phyloP scores from a whole-genome alignment of 2,797 vertebrate genomes.

The Oreochromis mossambicus region DNA sequence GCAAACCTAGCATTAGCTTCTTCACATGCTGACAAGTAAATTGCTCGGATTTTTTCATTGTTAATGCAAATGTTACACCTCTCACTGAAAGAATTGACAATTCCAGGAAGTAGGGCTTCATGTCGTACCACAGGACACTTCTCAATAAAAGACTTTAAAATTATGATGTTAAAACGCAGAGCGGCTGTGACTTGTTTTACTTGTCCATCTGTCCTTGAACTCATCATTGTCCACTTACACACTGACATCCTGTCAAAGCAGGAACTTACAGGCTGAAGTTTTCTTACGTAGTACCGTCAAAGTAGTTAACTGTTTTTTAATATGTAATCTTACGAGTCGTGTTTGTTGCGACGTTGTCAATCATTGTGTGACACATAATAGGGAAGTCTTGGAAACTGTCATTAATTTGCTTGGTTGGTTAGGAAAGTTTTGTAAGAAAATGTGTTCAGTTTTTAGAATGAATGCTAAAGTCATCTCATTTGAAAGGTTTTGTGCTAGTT shows the following conservation, averaged over 20 bases:
- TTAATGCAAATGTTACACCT: not conserved
- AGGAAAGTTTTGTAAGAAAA: not conserved
- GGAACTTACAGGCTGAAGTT: no score
- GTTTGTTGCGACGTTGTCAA: not conserved
- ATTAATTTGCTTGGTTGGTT: accelerated
- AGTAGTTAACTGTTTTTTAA: not conserved
- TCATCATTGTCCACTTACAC: not conserved
- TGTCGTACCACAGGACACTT: not conserved
- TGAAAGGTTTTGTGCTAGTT: not conserved
- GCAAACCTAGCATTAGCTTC: constrained; percentile 5
- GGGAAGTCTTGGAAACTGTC: not conserved
- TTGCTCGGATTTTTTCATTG: no score
- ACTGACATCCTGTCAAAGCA: not conserved
- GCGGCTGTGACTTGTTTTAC: not conserved
- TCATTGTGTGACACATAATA: not conserved
- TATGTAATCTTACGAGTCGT: not conserved
- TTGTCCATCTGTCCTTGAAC: constrained; percentile 4
- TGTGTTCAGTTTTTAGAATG: not conserved
- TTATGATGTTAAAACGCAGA: not conserved
- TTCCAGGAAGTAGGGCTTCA: not conserved
- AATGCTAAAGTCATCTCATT: accelerated
- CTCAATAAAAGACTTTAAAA: not conserved
- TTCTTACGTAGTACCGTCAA: not conserved
- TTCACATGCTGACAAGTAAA: not conserved
- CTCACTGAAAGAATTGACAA: not conserved